Evolutionary conservation across 2,797 vertebrate species (phyloP), one percentile per base, ranked within the genome.

Genomic region (Kryptopterus vitreolus): DNA sequence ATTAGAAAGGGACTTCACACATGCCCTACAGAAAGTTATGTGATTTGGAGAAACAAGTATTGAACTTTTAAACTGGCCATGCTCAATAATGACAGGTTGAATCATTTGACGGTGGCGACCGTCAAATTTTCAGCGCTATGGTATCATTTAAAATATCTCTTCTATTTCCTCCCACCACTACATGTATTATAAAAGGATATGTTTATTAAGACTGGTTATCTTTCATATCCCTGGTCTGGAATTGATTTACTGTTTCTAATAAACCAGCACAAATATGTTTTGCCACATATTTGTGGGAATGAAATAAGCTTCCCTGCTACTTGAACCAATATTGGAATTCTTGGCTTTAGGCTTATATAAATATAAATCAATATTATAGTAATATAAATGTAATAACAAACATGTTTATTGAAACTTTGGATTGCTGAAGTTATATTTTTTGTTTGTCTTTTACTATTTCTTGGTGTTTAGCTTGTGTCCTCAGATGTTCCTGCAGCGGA

Each of bases 381-480:
- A 0, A 43, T 43, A 43, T 43, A 0, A 38, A n/a, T 6, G 10
- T 24, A 8, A 59, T 43, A 43, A 43, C 10, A 59, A 59, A 9
- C 8, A 26, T 55, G 20, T 55, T 20, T 57, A 57, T n/a, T 57
- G 10, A 20, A 57, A n/a, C 22, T 22, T 57, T 10, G 1, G 10
- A 1, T 57, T 24, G 9, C n/a, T 57, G 11, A 55, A 9, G n/a
- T 46, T 46, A 24, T 5, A 15, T 16, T 33, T 43, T 46, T 71
- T 9, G 16, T 76, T 43, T 81, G 77, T 65, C 35, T n/a, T n/a
- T n/a, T n/a, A n/a, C n/a, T n/a, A n/a, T n/a, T n/a, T n/a, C n/a
- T n/a, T n/a, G n/a, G n/a, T n/a, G n/a, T n/a, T n/a, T 48, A 97
- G 96, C 80, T 97, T 84, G 96, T 96, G 38, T 97, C 96, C 31